A percentile compares a stretch with the other conserved stretches of the same genome.
Conservation (phyloP, 2,113 vertebrate genomes). For the Campylorhamphus procurvoides region DNA sequence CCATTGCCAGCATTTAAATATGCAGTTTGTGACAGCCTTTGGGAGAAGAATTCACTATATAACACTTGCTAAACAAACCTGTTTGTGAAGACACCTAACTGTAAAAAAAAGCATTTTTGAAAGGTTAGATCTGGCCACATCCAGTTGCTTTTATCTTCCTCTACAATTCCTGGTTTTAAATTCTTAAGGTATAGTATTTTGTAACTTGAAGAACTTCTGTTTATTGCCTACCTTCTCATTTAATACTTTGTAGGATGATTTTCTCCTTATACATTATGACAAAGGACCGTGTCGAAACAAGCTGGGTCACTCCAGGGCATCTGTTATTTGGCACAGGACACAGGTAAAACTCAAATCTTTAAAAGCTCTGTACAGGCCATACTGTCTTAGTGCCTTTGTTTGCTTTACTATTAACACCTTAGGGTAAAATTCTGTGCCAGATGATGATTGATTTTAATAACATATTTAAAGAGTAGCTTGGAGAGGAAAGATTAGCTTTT, state of each 20-base stretch:
- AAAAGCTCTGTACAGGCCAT: not conserved
- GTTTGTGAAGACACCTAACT: not conserved
- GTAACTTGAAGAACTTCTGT: not conserved
- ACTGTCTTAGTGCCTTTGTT: not conserved
- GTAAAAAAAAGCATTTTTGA: not conserved
- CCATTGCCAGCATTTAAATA: not conserved
- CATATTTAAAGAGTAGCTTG: not conserved
- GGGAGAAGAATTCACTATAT: not conserved
- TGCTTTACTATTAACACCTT: not conserved
- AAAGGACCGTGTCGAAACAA: conserved; percentile 99
- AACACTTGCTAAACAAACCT: not conserved
- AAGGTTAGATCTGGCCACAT: not conserved
- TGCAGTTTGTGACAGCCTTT: not conserved
- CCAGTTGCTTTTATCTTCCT: not conserved
- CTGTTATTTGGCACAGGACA: conserved; percentile 99
- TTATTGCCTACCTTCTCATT: not conserved
- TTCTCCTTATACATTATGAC: conserved; percentile 98
- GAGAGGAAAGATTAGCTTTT: not conserved
- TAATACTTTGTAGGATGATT: conserved; percentile 87
- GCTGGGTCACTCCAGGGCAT: conserved; percentile 96
- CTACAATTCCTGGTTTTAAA: not conserved
- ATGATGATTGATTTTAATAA: not conserved
- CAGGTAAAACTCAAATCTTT: conserved; percentile 79
- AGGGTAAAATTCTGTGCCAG: not conserved
- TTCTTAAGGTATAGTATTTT: not conserved